These are phyloP conservation scores for Malacoctenus gilli DNA, from an alignment of 2,797 vertebrate genomes.

Conservation along the genomic window DNA sequence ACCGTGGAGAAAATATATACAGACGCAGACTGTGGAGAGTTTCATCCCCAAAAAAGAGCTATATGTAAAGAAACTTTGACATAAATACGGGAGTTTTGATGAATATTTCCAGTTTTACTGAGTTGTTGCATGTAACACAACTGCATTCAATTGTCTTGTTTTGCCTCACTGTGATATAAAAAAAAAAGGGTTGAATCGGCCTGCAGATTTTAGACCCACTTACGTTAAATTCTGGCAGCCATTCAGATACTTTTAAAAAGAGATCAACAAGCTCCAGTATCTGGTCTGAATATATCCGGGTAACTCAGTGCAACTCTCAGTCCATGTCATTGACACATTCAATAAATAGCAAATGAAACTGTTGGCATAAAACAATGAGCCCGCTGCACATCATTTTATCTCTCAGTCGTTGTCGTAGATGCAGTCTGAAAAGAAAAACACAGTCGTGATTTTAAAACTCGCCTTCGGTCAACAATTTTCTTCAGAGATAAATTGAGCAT, in stretches of 20 bases:
- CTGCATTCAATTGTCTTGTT: constrained; percentile 8
- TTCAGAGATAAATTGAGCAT: too few species aligned
- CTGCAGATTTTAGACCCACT: neutral
- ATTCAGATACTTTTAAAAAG: constrained; percentile 14
- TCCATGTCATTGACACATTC: constrained; percentile 2
- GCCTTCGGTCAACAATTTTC: too few species aligned
- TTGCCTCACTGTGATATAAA: constrained; percentile 3
- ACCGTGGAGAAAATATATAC: too few species aligned
- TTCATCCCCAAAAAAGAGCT: too few species aligned
- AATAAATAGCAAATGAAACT: constrained; percentile 65
- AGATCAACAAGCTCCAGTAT: neutral
- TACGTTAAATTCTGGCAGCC: neutral
- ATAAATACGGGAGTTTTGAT: too few species aligned
- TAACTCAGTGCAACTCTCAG: constrained; percentile 8
- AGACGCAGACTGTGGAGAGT: too few species aligned
- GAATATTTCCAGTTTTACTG: too few species aligned
- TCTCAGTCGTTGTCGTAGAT: constrained; percentile 91
- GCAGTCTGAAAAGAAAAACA: constrained; percentile 80
- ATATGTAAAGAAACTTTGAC: too few species aligned
- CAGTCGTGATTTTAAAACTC: too few species aligned
- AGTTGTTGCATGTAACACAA: too few species aligned
- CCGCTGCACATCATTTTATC: constrained; percentile 8
- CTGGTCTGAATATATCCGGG: constrained; percentile 3
- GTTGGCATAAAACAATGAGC: constrained; percentile 20
- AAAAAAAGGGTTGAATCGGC: too few species aligned